Evolutionary conservation across 2,888 invertebrate species (phyloP).

Genomic region (Spicauda simplicius): DNA sequence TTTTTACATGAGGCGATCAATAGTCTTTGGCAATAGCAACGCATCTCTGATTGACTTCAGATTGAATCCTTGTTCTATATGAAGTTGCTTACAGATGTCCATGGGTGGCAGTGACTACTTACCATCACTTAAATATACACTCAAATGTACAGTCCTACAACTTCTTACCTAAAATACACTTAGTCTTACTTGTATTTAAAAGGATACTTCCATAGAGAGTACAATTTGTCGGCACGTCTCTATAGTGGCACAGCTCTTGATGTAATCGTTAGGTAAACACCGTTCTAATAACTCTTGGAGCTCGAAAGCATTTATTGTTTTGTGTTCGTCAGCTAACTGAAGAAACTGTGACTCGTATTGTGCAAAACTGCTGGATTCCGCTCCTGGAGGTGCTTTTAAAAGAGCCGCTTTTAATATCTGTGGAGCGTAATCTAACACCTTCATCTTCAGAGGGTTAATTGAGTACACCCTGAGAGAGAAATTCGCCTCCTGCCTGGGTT

Average conservation of each 20-base stretch:
- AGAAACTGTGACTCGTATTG: conserved; percentile 96
- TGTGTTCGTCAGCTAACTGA: conserved; percentile 95
- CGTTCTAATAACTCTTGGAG: conserved; percentile 95
- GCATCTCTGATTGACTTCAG: no score
- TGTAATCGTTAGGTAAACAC: conserved; percentile 96
- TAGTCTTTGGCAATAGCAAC: no score
- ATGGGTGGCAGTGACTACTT: no score
- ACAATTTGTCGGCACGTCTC: conserved; percentile 97
- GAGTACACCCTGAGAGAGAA: conserved; percentile 94
- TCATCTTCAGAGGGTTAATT: conserved; percentile 90
- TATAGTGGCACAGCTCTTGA: conserved; percentile 96
- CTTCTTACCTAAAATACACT: background rate
- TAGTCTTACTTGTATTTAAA: conserved; percentile 49
- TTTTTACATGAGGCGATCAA: no score
- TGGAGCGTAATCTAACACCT: conserved; percentile 88
- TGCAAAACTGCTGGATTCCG: conserved; percentile 89
- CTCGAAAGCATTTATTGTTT: conserved; percentile 95
- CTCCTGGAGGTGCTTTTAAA: conserved; percentile 89
- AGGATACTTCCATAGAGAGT: conserved; percentile 94
- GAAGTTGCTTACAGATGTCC: no score
- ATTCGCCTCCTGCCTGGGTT: conserved; percentile 94
- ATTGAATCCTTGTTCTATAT: no score
- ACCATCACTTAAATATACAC: no score
- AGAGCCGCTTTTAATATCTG: conserved; percentile 89
- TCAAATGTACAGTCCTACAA: no score